Conservation (phyloP, 2,888 invertebrate genomes). For the Drosophila emarginata region DNA sequence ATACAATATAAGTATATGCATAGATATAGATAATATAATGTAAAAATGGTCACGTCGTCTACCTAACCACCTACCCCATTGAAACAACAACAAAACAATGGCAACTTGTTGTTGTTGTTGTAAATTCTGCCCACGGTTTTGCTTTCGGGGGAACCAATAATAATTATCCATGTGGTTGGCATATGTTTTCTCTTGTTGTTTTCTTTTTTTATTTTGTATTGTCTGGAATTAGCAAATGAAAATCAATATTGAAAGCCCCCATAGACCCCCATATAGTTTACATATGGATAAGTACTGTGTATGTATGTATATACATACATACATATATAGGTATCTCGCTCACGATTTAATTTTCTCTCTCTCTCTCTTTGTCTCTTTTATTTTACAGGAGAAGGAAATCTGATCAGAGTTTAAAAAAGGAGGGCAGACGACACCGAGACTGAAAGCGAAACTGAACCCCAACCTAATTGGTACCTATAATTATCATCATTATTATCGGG, state of each 20-base stretch:
- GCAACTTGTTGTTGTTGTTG: constrained; percentile 9
- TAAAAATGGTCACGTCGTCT: constrained; percentile 1
- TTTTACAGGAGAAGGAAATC: constrained; percentile 4
- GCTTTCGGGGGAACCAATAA: constrained; percentile 20
- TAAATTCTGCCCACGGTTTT: constrained; percentile 11
- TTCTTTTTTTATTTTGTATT: constrained; percentile 12
- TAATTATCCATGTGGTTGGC: constrained; percentile 15
- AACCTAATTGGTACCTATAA: constrained; percentile 13
- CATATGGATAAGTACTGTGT: background rate
- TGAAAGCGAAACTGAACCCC: background rate
- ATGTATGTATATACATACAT: background rate
- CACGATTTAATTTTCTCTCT: background rate
- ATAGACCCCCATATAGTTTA: constrained; percentile 6
- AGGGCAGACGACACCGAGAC: background rate
- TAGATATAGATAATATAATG: constrained; percentile 1
- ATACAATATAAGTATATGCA: constrained; percentile 1
- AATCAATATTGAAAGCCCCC: constrained; percentile 68
- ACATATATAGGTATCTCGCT: background rate
- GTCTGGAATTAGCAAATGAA: constrained; percentile 48
- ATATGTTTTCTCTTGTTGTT: constrained; percentile 10
- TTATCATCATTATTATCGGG: background rate
- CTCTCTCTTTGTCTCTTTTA: background rate
- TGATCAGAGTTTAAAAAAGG: background rate
- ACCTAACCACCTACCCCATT: background rate
- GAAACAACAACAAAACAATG: background rate